Percentiles rank a stretch among this genome's conserved stretches.
Conservation (phyloP, 2,113 vertebrate genomes). For the Paradoxurus hermaphroditus region DNA sequence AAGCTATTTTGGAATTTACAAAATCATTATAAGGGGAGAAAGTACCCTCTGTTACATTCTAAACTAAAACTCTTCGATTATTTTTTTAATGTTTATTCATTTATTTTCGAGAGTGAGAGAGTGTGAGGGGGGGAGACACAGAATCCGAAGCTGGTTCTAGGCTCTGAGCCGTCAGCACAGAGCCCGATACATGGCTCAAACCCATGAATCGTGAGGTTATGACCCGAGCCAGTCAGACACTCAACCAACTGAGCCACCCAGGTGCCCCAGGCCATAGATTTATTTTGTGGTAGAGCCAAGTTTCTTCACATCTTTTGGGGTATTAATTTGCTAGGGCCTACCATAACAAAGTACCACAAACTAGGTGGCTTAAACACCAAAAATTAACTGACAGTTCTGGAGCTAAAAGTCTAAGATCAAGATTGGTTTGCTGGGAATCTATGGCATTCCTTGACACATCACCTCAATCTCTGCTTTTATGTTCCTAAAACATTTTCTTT, state of each 20-base stretch:
- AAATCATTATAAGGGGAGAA: background rate
- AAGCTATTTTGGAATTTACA: slow-evolving; percentile 9
- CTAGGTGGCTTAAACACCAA: background rate
- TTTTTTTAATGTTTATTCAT: too few relatives aligned
- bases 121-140: too few relatives aligned
- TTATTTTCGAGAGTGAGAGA: too few relatives aligned
- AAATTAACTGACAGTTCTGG: background rate
- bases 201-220: too few relatives aligned
- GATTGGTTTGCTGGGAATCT: background rate
- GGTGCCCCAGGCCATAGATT: background rate
- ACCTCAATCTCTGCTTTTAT: background rate
- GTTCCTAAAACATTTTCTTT: background rate
- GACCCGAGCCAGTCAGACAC: too few relatives aligned
- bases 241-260: too few relatives aligned
- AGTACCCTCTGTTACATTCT: background rate
- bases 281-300: background rate
- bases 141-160: too few relatives aligned
- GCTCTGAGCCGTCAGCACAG: too few relatives aligned
- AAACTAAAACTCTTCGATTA: background rate
- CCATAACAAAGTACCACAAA: background rate
- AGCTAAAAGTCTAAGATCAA: background rate
- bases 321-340: background rate
- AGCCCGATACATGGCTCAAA: too few relatives aligned
- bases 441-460: background rate
- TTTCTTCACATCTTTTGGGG: background rate